A percentile compares a stretch with the other conserved stretches of the same genome.
Evolutionary conservation across 2,888 invertebrate species (phyloP).

Genomic region (Antitype chi): DNA sequence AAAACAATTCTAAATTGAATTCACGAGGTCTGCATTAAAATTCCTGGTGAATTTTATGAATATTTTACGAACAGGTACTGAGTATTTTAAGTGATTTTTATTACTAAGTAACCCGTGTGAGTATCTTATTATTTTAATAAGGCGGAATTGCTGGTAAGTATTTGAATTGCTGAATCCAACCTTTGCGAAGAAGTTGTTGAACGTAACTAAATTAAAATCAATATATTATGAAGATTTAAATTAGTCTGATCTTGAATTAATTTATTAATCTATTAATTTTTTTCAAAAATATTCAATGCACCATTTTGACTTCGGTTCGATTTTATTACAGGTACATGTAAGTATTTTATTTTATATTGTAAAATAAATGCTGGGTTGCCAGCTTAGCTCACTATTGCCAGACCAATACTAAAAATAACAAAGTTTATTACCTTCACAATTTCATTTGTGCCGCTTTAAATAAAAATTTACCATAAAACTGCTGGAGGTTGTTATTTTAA

Average conservation of each 20-base stretch:
- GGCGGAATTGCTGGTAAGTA: background rate
- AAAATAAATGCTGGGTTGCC: background rate
- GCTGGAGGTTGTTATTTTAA: slow-evolving; percentile 25
- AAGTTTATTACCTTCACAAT: slow-evolving; percentile 19
- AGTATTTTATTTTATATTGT: background rate
- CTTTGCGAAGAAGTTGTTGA: slow-evolving; percentile 6
- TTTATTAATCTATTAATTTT: background rate
- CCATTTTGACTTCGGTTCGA: background rate
- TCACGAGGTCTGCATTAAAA: slow-evolving; percentile 43
- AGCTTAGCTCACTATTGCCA: background rate
- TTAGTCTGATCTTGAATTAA: background rate
- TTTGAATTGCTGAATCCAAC: slow-evolving; percentile 19
- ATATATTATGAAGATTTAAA: background rate
- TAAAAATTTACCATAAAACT: slow-evolving; percentile 26
- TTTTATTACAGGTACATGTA: background rate
- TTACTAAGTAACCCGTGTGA: background rate
- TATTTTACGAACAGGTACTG: slow-evolving; percentile 36
- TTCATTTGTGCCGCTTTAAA: background rate
- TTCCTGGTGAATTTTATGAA: slow-evolving; percentile 32
- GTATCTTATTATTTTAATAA: slow-evolving; percentile 8
- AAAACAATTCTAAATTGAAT: background rate
- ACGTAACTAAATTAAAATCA: background rate
- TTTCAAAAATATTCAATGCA: background rate
- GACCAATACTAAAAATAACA: background rate
- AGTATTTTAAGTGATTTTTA: slow-evolving; percentile 25